phyloP scores from a whole-genome alignment of 2,888 invertebrate genomes.

The Drosophila seclusa region DNA sequence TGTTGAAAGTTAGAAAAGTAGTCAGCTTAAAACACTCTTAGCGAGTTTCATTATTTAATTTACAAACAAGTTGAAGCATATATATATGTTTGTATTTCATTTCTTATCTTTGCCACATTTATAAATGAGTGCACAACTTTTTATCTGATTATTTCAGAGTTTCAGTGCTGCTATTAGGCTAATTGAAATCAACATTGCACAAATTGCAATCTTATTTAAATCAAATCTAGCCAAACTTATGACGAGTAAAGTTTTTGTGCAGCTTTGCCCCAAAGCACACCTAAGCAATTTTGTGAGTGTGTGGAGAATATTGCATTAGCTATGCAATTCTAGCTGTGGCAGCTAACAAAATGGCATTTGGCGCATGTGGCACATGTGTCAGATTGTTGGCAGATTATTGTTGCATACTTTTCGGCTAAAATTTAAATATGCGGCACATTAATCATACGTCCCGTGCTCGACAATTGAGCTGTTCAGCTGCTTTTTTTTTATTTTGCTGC shows the following conservation, averaged over 20 bases:
- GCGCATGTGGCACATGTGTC: constrained; percentile 63
- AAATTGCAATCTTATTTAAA: constrained; percentile 29
- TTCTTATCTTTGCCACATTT: neutral
- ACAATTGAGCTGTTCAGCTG: constrained; percentile 56
- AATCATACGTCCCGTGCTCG: constrained; percentile 55
- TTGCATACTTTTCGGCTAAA: constrained; percentile 72
- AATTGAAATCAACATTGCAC: constrained; percentile 43
- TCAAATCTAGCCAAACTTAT: constrained; percentile 17
- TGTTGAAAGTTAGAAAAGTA: neutral
- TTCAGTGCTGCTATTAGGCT: constrained; percentile 13
- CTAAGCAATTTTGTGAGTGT: constrained; percentile 17
- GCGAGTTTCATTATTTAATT: neutral
- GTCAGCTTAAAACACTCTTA: neutral
- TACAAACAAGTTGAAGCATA: neutral
- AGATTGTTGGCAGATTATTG: constrained; percentile 38
- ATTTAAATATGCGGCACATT: constrained; percentile 62
- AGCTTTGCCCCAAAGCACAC: constrained; percentile 15
- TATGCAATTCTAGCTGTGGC: constrained; percentile 44
- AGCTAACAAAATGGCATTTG: constrained; percentile 14
- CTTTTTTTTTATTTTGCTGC: constrained; percentile 5
- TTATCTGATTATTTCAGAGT: neutral
- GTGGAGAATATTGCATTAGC: constrained; percentile 27
- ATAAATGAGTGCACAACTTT: neutral
- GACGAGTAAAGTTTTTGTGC: constrained; percentile 9
- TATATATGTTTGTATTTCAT: neutral